Evolutionary conservation across 2,113 vertebrate species (phyloP).

Genomic region (Oenanthe oenanthe): DNA sequence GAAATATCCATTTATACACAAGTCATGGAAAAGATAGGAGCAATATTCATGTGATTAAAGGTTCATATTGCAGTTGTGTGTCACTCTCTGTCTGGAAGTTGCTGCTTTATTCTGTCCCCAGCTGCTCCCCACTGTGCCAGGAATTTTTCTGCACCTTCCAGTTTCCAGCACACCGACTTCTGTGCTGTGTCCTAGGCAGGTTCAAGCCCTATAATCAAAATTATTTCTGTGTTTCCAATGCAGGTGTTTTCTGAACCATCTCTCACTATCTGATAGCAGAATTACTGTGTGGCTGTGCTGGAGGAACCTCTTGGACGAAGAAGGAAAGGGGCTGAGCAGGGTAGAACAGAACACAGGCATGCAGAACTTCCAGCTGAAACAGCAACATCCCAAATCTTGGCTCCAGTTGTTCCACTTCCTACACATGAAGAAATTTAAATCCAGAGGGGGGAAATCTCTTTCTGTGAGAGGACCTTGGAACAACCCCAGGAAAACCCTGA

Average conservation of each 20-base stretch:
- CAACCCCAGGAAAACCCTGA: not conserved
- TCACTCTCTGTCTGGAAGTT: not conserved
- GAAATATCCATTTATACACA: not conserved
- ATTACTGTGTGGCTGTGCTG: rapidly evolving
- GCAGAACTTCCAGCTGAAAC: not conserved
- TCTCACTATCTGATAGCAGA: not conserved
- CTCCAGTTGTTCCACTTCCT: not conserved
- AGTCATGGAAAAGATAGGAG: not conserved
- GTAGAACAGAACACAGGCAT: not conserved
- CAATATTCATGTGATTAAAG: not conserved
- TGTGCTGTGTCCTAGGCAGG: not conserved
- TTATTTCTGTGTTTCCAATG: rapidly evolving
- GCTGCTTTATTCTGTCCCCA: not conserved
- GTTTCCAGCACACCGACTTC: rapidly evolving
- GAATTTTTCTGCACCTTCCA: not conserved
- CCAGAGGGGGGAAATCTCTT: not conserved
- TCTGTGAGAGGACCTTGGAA: not conserved
- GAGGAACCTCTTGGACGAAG: not conserved
- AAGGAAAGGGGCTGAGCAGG: not conserved
- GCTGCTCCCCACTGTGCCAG: not conserved
- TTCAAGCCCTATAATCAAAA: not conserved
- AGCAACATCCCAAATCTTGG: not conserved
- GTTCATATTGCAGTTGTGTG: not conserved
- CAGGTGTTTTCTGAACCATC: not conserved
- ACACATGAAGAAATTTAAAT: not conserved